Percentiles rank a stretch among this genome's conserved stretches.
Conservation (phyloP, 2,888 invertebrate species). For the Meloe dianella region DNA sequence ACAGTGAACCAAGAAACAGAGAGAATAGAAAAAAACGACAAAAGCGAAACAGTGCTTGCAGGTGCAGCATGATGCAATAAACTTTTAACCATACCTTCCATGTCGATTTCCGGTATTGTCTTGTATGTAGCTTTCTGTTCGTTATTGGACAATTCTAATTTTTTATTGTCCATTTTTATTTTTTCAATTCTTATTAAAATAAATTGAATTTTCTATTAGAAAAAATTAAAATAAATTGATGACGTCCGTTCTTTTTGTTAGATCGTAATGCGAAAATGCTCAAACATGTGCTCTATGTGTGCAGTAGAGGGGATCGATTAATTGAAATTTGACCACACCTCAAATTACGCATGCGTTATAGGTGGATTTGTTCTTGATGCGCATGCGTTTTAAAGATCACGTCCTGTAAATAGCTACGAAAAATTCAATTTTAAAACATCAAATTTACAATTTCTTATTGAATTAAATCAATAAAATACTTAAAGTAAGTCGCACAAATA, state of each 20-base stretch:
- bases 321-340: background rate
- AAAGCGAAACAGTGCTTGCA: conserved; percentile 19
- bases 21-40: conserved; percentile 23
- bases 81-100: conserved; percentile 59
- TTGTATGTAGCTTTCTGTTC: conserved; percentile 65
- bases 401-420: background rate
- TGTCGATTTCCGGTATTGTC: conserved; percentile 65
- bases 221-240: background rate
- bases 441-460: background rate
- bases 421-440: background rate
- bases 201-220: background rate
- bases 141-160: conserved; percentile 38
- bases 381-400: background rate
- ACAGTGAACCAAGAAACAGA: background rate
- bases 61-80: conserved; percentile 22
- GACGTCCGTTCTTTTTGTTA: background rate
- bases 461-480: background rate
- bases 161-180: background rate
- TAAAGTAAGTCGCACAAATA: too few relatives aligned
- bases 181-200: too few relatives aligned
- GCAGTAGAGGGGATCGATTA: background rate
- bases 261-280: background rate
- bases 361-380: background rate
- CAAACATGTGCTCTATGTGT: background rate
- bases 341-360: background rate